phyloP scores from a whole-genome alignment of 2,888 invertebrate species.

The Dilophus febrilis region DNA sequence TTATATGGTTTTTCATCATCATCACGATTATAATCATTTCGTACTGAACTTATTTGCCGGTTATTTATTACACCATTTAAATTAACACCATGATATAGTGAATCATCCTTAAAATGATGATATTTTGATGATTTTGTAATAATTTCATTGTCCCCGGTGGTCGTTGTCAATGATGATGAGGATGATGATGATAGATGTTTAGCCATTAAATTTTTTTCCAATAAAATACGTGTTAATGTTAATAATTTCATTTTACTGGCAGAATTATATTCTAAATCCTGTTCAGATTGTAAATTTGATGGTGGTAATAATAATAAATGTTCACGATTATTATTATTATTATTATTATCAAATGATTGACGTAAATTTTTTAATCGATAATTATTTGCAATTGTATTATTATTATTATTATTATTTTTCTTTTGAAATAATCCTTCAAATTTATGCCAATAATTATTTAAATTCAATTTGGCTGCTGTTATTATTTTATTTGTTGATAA shows the following conservation, averaged over 20 bases:
- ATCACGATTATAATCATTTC: no score
- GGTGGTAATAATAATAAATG: no score
- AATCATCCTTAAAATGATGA: conserved; percentile 8
- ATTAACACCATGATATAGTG: conserved; percentile 9
- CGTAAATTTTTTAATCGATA: no score
- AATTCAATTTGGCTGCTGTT: conserved; percentile 9
- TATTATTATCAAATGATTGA: conserved; percentile 3
- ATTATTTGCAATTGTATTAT: no score
- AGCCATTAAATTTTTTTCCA: neutral
- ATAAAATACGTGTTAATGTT: no score
- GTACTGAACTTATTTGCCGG: no score
- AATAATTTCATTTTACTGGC: no score
- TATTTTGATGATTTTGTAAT: conserved; percentile 4
- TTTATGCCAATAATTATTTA: conserved; percentile 10
- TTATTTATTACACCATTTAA: conserved; percentile 4
- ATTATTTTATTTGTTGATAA: conserved; percentile 8
- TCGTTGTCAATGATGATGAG: neutral
- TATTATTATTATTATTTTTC: conserved; percentile 2
- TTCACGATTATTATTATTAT: no score
- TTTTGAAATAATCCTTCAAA: conserved; percentile 6
- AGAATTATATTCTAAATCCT: no score
- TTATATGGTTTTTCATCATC: conserved; percentile 2
- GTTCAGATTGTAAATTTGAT: no score
- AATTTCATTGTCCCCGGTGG: neutral
- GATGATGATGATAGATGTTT: neutral